These are phyloP conservation scores for Gallinago nigripennis DNA, from an alignment of 2,797 vertebrate genomes.

Conservation along the genomic window DNA sequence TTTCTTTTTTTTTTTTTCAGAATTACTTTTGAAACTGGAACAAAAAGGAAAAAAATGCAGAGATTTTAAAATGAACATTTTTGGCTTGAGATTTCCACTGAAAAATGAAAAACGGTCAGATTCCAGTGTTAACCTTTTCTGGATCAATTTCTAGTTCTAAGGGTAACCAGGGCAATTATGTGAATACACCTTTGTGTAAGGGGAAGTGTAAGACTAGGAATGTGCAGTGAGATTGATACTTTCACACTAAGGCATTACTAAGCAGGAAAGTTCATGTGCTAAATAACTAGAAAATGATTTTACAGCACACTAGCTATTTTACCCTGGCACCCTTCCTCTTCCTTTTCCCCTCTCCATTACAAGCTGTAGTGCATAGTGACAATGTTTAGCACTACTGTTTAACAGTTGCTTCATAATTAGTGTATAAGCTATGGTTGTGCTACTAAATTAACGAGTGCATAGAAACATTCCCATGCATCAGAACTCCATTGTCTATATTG, in stretches of 20 bases:
- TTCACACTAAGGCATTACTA: neutral
- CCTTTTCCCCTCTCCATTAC: neutral
- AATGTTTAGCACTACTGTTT: neutral
- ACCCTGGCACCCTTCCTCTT: neutral
- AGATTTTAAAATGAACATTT: neutral
- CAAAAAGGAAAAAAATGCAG: fast-evolving
- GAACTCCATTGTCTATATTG: neutral
- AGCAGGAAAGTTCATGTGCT: neutral
- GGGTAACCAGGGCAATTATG: neutral
- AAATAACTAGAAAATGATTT: neutral
- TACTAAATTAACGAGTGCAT: neutral
- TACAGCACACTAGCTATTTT: neutral
- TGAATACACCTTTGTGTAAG: neutral
- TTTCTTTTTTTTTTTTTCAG: neutral
- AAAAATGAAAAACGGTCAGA: neutral
- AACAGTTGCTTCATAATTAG: neutral
- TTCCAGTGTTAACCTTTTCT: neutral
- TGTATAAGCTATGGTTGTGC: neutral
- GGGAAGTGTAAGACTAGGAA: neutral
- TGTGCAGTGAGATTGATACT: neutral
- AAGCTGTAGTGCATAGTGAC: neutral
- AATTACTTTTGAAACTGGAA: neutral
- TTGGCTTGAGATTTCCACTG: neutral
- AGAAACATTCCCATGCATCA: neutral
- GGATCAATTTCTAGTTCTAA: neutral